Conservation (phyloP, 2,113 vertebrate species). For the Pyrgilauda ruficollis region DNA sequence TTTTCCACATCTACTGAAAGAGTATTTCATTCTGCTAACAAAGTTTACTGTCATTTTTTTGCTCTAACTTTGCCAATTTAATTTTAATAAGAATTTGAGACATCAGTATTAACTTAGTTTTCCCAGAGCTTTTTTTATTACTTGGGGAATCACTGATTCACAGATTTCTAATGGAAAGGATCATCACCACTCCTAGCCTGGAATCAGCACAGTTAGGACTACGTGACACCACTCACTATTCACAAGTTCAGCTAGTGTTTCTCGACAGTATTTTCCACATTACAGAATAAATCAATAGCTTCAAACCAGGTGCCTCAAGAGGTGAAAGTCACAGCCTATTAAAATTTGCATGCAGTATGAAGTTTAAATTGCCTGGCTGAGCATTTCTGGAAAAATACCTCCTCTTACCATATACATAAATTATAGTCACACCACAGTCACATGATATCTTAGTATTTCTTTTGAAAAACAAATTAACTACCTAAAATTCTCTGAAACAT, state of each 20-base stretch:
- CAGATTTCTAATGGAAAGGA: not conserved
- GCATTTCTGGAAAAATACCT: not conserved
- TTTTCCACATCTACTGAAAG: not conserved
- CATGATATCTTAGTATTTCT: not conserved
- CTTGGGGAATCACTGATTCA: not conserved
- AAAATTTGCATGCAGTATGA: not conserved
- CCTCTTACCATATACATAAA: not conserved
- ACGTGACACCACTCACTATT: not conserved
- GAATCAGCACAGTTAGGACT: not conserved
- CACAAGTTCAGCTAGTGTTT: not conserved
- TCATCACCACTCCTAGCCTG: not conserved
- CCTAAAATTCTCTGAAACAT: not conserved
- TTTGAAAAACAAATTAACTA: not conserved
- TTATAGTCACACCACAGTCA: not conserved
- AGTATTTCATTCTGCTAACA: not conserved
- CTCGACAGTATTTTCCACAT: not conserved
- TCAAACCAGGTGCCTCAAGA: not conserved
- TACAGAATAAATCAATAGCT: not conserved
- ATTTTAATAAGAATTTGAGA: not conserved
- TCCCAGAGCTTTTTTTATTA: not conserved
- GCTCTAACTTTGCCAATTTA: not conserved
- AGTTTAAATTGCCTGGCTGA: not conserved
- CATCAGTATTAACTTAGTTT: not conserved
- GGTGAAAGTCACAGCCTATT: not conserved
- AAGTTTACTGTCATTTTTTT: not conserved